Base-by-base conservation (phyloP, 2,113 vertebrate genomes). In the Coturnix japonica region DNA sequence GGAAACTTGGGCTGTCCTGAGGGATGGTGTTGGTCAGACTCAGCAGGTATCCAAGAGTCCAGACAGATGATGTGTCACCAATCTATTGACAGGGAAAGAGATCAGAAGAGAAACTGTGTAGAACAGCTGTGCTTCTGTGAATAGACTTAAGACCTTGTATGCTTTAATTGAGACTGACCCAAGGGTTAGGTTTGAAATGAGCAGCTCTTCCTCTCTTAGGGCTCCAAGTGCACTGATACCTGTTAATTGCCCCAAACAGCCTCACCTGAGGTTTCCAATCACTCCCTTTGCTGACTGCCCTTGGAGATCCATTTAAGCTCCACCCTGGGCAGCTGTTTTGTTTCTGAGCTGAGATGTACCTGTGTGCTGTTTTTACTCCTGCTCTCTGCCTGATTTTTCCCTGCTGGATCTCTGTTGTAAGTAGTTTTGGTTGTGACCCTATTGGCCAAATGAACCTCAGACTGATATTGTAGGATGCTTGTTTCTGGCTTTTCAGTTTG, bases 21-120 rank as follows among this genome's bases (percentile, higher is more conserved):
- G 87, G 56, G 16, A 85, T 47, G 69, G 6, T 71, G 87, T 57
- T 95, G 76, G 31, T 95, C 46, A 92, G 31, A 11, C 2, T 94
- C 82, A 96, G 85, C 87, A 96, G 67, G 87, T 95, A 96, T 2
- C 95, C 95, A 3, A 96, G 93, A 20, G 90, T 95, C 95, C 95
- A 96, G 56, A 64, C 51, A 25, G 95, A 92, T 10, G 90, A 85
- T 17, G 43, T 11, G 0, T 66, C 79, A 26, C 94, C 90, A 85
- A 95, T 91, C 95, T 96, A 0, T 49, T 49, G 82, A 56, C 63
- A 85, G 6, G 9, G 59, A 76, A 80, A 87, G 46, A 71, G 20
- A 20, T 89, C 72, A 95, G 47, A 60, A 65, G 57, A 69, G 43
- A 19, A 69, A 17, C 0, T 5, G 21, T 6, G 30, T 57, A 19